These are phyloP conservation scores for Eristalinus sepulchralis DNA, from an alignment of 2,888 invertebrate genomes.

Conservation along the genomic window DNA sequence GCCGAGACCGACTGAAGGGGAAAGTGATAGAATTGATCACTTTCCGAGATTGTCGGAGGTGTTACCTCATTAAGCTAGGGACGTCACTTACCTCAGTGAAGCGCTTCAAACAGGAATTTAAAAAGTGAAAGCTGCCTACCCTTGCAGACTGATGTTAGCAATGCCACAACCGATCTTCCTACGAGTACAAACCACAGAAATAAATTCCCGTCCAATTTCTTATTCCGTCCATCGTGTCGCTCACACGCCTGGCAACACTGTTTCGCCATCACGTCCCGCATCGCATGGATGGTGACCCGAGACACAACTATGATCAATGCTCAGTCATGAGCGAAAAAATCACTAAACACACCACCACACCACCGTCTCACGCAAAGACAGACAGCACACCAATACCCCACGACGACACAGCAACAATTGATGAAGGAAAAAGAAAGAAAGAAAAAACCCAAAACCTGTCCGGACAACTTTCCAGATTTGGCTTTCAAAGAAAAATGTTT, in stretches of 20 bases:
- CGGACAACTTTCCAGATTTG: constrained; percentile 70
- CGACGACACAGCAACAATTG: constrained; percentile 25
- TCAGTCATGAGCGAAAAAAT: constrained; percentile 39
- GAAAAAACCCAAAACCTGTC: constrained; percentile 55
- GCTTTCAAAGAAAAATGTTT: constrained; percentile 66
- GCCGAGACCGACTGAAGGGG: not conserved
- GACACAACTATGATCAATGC: constrained; percentile 42
- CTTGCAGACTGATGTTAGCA: too few species aligned
- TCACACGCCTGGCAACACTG: not conserved
- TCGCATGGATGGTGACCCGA: constrained; percentile 18
- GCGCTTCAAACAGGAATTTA: not conserved
- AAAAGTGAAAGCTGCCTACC: too few species aligned
- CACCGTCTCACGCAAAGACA: constrained; percentile 17
- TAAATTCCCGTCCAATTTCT: not conserved
- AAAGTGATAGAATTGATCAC: not conserved
- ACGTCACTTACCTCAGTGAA: too few species aligned
- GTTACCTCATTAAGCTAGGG: too few species aligned
- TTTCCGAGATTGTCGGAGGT: not conserved
- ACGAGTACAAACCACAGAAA: not conserved
- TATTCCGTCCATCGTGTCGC: too few species aligned
- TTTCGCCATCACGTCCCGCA: not conserved
- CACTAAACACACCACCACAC: constrained; percentile 23
- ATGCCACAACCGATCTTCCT: too few species aligned
- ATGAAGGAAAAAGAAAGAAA: constrained; percentile 5
- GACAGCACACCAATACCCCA: not conserved